phyloP scores from a whole-genome alignment of 2,113 vertebrate genomes.

The Mustela lutreola region DNA sequence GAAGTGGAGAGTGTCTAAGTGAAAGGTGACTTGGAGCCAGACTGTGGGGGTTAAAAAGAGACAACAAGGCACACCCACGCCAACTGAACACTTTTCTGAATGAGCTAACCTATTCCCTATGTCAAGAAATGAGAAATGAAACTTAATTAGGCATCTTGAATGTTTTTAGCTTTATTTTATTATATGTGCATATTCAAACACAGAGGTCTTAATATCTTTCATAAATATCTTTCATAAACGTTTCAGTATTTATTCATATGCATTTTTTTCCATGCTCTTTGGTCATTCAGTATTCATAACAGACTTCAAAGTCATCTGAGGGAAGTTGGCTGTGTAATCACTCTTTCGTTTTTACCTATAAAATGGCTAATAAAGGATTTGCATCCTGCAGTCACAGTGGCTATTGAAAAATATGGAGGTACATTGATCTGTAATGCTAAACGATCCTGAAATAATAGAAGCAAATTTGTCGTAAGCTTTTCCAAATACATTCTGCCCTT shows the following conservation, averaged over 20 bases:
- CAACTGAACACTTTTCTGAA: constrained; percentile 42
- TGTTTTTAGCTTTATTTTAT: constrained; percentile 80
- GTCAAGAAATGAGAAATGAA: constrained; percentile 72
- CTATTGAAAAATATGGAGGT: constrained; percentile 81
- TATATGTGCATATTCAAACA: constrained; percentile 86
- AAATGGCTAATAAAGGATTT: constrained; percentile 81
- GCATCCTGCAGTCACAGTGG: constrained; percentile 79
- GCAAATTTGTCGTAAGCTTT: constrained; percentile 74
- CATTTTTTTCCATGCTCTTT: constrained; percentile 85
- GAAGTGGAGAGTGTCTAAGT: not conserved
- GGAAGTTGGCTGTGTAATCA: constrained; percentile 78
- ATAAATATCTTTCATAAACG: constrained; percentile 86
- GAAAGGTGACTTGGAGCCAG: not conserved
- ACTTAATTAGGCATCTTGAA: constrained; percentile 19
- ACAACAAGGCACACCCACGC: not conserved
- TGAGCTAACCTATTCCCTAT: not conserved
- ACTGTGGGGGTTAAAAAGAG: not conserved
- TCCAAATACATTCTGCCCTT: constrained; percentile 77
- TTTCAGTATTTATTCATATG: constrained; percentile 80
- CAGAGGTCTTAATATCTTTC: constrained; percentile 81
- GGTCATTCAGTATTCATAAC: constrained; percentile 80
- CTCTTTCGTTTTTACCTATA: constrained; percentile 75
- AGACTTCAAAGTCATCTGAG: constrained; percentile 79
- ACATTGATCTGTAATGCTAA: constrained; percentile 76
- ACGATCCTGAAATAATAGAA: constrained; percentile 70